A percentile compares a stretch with the other conserved stretches of the same genome.
phyloP scores from a whole-genome alignment of 2,888 invertebrate genomes.

The Lissonota sp. region DNA sequence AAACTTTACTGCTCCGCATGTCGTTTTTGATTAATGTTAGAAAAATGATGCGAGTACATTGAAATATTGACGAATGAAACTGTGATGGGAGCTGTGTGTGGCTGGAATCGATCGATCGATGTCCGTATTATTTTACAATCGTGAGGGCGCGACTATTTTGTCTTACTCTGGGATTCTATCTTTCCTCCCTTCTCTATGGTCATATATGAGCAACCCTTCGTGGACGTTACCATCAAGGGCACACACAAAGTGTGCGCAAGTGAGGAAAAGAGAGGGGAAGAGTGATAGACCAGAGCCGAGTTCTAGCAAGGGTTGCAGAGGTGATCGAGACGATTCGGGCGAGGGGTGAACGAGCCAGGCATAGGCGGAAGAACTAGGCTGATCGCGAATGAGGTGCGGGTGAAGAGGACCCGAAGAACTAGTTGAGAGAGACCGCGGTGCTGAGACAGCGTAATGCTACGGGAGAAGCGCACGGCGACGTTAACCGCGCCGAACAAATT shows the following conservation, averaged over 20 bases:
- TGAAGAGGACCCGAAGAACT: constrained; percentile 60
- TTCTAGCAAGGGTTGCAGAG: constrained; percentile 3
- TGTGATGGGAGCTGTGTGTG: constrained; percentile 61
- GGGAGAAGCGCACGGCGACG: constrained; percentile 45
- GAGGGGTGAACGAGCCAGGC: constrained; percentile 25
- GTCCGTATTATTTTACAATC: constrained; percentile 72
- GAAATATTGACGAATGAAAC: constrained; percentile 32
- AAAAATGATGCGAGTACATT: no score
- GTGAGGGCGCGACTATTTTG: constrained; percentile 36
- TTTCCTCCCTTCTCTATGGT: constrained; percentile 24
- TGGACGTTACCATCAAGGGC: background rate
- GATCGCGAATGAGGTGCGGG: constrained; percentile 44
- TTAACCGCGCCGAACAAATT: constrained; percentile 66
- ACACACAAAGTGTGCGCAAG: constrained; percentile 36
- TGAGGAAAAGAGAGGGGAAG: background rate
- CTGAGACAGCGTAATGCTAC: constrained; percentile 73
- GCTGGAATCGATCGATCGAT: constrained; percentile 69
- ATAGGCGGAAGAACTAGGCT: constrained; percentile 1
- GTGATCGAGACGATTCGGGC: constrained; percentile 45
- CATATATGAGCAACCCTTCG: constrained; percentile 26
- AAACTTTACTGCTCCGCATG: no score
- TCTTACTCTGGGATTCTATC: constrained; percentile 20
- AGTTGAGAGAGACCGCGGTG: constrained; percentile 67
- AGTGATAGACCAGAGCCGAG: constrained; percentile 37
- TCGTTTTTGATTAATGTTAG: no score